Evolutionary conservation across 2,113 vertebrate species (phyloP).

Genomic region (Otolemur garnettii): DNA sequence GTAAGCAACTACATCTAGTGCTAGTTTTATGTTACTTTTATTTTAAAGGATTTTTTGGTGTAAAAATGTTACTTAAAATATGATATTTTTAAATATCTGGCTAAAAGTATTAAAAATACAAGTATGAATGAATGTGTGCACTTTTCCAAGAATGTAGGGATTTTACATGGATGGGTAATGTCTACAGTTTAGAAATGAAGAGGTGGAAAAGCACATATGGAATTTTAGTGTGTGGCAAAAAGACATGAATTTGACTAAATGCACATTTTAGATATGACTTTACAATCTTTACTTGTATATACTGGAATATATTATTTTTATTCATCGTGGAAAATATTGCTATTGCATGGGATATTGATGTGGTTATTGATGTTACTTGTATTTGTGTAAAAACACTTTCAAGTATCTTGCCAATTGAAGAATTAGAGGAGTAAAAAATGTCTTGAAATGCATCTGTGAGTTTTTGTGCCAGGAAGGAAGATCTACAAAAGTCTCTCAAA

Average conservation of each 20-base stretch:
- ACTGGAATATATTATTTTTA: not conserved
- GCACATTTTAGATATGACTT: not conserved
- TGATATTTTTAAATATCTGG: not conserved
- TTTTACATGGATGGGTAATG: not conserved
- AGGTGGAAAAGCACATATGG: not conserved
- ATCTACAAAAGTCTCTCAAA: not conserved
- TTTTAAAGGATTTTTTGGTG: not conserved
- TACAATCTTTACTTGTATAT: not conserved
- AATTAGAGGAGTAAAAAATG: not conserved
- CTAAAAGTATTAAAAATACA: not conserved
- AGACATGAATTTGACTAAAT: not conserved
- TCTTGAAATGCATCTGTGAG: not conserved
- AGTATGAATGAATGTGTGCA: not conserved
- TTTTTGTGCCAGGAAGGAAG: slow-evolving; percentile 7
- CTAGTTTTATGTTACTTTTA: not conserved
- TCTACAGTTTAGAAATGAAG: not conserved
- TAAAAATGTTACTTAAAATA: not conserved
- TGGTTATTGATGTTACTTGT: not conserved
- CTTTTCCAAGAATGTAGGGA: not conserved
- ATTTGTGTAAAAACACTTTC: not conserved
- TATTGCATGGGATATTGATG: not conserved
- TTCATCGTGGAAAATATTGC: not conserved
- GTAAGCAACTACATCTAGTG: not conserved
- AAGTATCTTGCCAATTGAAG: not conserved
- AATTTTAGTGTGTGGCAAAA: not conserved